Evolutionary conservation across 2,797 vertebrate species (phyloP).

Genomic region (Sebastes wilsoni): DNA sequence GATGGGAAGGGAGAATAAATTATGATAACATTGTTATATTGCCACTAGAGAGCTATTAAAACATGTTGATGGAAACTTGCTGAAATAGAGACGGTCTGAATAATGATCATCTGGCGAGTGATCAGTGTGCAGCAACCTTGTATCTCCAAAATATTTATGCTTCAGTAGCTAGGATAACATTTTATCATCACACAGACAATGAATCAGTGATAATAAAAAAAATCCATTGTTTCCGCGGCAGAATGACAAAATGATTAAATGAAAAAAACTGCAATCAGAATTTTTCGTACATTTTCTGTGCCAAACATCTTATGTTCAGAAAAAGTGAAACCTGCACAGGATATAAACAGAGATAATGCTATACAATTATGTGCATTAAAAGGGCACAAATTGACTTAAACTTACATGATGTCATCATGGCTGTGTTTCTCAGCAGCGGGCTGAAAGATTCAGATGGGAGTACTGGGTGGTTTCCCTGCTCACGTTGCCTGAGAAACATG

Average conservation of each 20-base stretch:
- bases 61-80: conserved; percentile 45
- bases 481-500: conserved; percentile 64
- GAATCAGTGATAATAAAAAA: conserved; percentile 1
- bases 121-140: conserved; percentile 27
- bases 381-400: background rate
- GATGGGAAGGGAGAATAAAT: conserved; percentile 41
- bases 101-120: conserved; percentile 44
- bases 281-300: background rate
- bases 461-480: conserved; percentile 48
- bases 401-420: conserved; percentile 47
- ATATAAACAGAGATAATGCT: conserved; percentile 3
- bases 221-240: background rate
- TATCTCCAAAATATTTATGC: conserved; percentile 58
- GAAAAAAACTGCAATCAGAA: background rate
- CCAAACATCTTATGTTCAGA: background rate
- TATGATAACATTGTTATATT: conserved; percentile 38
- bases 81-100: conserved; percentile 37
- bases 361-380: background rate
- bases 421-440: conserved; percentile 31
- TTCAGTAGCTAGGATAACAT: conserved; percentile 52
- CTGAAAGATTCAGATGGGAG: conserved; percentile 44
- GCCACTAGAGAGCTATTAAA: conserved; percentile 36
- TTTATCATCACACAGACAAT: conserved; percentile 1
- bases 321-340: background rate
- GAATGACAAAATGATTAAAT: background rate